Percentiles rank a stretch among this genome's conserved stretches.
Evolutionary conservation across 2,888 invertebrate genomes (phyloP).

Genomic region (Allophyes oxyacanthae): DNA sequence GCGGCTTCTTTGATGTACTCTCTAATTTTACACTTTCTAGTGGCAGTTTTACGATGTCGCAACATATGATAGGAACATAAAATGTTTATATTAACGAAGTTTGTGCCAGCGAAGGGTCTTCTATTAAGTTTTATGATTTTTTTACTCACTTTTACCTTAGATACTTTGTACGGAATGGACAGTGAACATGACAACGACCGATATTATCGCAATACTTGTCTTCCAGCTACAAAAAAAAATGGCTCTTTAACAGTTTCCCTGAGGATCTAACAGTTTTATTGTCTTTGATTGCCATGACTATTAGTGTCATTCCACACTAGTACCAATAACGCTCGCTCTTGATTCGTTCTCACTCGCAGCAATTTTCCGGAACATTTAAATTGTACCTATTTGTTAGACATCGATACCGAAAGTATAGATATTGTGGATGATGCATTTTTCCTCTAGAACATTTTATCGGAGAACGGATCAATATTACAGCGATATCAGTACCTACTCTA

Average conservation of each 20-base stretch:
- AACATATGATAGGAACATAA: slow-evolving; percentile 28
- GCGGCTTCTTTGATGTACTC: slow-evolving; percentile 63
- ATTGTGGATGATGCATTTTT: background rate
- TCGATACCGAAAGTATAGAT: background rate
- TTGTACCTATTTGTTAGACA: slow-evolving; percentile 1
- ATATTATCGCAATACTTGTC: no score
- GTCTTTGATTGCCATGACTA: slow-evolving; percentile 18
- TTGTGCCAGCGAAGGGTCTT: background rate
- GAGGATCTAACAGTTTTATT: background rate
- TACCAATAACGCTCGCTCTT: background rate
- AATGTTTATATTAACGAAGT: slow-evolving; percentile 26
- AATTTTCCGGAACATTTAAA: slow-evolving; percentile 20
- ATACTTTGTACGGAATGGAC: no score
- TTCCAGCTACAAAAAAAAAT: background rate
- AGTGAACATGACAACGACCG: no score
- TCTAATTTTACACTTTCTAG: slow-evolving; percentile 47
- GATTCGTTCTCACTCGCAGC: slow-evolving; percentile 3
- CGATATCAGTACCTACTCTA: no score
- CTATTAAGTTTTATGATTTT: no score
- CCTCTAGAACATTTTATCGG: no score
- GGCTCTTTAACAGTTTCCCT: background rate
- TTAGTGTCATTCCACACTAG: slow-evolving; percentile 10
- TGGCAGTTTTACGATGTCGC: slow-evolving; percentile 36
- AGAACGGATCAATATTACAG: no score
- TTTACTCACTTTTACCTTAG: no score